These are phyloP conservation scores for Urosaurus nigricauda DNA, from an alignment of 2,797 vertebrate species.

Conservation along the genomic window DNA sequence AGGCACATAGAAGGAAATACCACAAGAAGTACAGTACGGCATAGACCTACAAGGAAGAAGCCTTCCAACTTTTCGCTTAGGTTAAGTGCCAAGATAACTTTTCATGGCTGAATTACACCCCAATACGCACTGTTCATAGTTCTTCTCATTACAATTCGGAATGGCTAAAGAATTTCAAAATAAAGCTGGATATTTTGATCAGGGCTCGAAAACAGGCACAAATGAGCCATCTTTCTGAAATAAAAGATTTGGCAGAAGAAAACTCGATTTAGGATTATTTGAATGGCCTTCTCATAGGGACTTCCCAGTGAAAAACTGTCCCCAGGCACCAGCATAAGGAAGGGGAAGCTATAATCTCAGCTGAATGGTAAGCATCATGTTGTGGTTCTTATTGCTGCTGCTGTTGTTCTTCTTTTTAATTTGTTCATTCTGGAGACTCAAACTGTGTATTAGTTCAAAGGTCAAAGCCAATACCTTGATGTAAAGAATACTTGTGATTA, in stretches of 20 bases:
- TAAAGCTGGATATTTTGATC: not conserved
- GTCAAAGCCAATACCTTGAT: not conserved
- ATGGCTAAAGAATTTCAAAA: not conserved
- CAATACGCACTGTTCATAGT: not conserved
- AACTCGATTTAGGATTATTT: not conserved
- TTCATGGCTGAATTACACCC: not conserved
- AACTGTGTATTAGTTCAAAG: not conserved
- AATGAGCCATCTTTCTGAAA: not conserved
- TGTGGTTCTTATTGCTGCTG: not conserved
- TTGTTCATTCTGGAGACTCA: not conserved
- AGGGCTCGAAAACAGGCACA: not conserved
- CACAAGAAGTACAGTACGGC: not conserved
- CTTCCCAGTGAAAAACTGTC: constrained; percentile 52
- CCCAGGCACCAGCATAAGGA: constrained; percentile 60
- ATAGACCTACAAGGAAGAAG: not conserved
- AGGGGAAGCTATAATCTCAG: constrained; percentile 63
- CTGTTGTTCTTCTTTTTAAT: not conserved
- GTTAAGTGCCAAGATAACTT: not conserved
- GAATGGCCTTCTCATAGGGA: constrained; percentile 33
- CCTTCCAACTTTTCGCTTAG: not conserved
- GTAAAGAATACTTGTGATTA: too few species aligned
- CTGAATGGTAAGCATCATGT: constrained; percentile 59
- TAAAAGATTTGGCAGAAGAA: constrained; percentile 25
- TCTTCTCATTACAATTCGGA: not conserved
- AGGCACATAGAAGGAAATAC: not conserved